Percentiles rank a stretch among this genome's conserved stretches.
phyloP scores from a whole-genome alignment of 2,797 vertebrate genomes.

The Micrastur ruficollis region DNA sequence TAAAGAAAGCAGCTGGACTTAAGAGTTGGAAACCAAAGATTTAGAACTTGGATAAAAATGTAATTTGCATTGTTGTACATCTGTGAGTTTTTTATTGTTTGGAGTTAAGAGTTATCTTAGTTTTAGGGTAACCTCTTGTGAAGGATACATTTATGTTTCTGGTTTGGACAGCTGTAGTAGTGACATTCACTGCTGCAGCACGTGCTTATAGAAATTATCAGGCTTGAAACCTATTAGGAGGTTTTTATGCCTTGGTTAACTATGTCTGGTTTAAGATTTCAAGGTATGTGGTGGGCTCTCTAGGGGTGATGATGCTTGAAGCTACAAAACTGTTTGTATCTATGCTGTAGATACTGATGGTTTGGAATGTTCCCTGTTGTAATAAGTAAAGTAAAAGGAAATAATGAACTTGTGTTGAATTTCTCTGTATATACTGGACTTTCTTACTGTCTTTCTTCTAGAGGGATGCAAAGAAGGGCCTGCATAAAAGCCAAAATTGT shows the following conservation, averaged over 20 bases:
- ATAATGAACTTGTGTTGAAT: not conserved
- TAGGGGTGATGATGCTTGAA: not conserved
- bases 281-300: not conserved
- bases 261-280: not conserved
- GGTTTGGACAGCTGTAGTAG: not conserved
- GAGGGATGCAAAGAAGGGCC: not conserved
- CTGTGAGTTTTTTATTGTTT: not conserved
- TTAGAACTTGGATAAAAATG: not conserved
- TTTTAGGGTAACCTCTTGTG: not conserved
- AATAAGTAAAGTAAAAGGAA: not conserved
- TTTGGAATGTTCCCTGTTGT: not conserved
- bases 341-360: not conserved
- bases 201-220: not conserved
- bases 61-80: not conserved
- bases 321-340: not conserved
- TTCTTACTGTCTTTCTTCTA: not conserved
- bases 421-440: not conserved
- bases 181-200: constrained; percentile 15
- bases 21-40: not conserved
- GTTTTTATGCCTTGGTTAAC: not conserved
- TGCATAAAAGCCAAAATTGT: not conserved
- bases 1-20: not conserved
- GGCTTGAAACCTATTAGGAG: not conserved
- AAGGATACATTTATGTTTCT: not conserved
- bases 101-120: not conserved